These are phyloP conservation scores for Uria aalge DNA, from an alignment of 2,113 vertebrate genomes.

Conservation along the genomic window DNA sequence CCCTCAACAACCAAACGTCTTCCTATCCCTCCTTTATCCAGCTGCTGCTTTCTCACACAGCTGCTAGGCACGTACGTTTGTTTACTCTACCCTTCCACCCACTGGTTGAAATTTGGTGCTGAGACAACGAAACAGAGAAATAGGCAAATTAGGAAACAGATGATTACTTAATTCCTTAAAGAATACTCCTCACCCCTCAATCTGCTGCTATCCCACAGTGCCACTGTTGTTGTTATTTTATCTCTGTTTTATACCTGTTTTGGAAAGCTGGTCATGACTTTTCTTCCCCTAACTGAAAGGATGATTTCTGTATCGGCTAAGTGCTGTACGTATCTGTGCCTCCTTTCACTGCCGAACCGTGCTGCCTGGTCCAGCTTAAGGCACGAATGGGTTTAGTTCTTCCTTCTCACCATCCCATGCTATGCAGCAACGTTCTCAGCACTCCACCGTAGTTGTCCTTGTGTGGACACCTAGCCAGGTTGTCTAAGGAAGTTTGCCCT, in stretches of 20 bases:
- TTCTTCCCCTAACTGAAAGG: neutral
- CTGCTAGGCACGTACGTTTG: neutral
- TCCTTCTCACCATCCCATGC: neutral
- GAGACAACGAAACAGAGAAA: neutral
- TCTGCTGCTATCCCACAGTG: neutral
- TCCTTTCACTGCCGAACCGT: accelerated
- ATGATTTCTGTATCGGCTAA: neutral
- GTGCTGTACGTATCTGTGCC: neutral
- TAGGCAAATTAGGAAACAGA: neutral
- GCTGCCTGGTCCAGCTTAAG: neutral
- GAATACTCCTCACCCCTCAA: neutral
- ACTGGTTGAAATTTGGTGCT: neutral
- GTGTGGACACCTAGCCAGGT: neutral
- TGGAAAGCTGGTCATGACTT: neutral
- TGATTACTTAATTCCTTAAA: neutral
- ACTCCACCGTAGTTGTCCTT: neutral
- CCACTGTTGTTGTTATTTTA: neutral
- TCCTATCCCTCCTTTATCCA: neutral
- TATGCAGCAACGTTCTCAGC: accelerated
- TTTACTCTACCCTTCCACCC: neutral
- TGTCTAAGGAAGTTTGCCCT: neutral
- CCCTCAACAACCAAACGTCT: neutral
- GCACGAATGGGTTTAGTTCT: neutral
- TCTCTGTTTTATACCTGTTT: neutral
- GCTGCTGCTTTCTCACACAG: neutral